Conservation (phyloP, 2,797 vertebrate species). For the Dryobates pubescens region DNA sequence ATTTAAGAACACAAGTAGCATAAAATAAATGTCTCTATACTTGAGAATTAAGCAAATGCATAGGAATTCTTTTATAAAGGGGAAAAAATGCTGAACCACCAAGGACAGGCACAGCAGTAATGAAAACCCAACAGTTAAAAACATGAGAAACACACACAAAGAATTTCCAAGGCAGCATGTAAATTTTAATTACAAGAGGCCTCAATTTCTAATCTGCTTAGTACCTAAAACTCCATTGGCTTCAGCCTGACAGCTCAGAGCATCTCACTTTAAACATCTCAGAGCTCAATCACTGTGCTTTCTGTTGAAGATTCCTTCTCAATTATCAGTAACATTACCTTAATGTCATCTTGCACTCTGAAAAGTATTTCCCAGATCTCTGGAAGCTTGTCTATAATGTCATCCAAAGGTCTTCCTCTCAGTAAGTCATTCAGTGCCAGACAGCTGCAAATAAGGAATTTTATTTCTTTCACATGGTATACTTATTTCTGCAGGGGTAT, state of each 20-base stretch:
- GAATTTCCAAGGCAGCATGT: neutral
- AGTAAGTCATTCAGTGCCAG: slow-evolving; percentile 94
- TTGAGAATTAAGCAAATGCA: neutral
- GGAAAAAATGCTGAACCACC: neutral
- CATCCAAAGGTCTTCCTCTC: slow-evolving; percentile 91
- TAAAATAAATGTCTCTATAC: neutral
- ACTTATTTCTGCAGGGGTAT: neutral
- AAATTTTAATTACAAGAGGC: neutral
- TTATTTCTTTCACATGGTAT: neutral
- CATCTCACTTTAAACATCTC: neutral
- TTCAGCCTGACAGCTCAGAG: neutral
- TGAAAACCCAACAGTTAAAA: neutral
- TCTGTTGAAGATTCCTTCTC: neutral
- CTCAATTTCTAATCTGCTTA: neutral
- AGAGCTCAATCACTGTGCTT: neutral
- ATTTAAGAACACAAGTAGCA: neutral
- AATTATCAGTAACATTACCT: slow-evolving; percentile 78
- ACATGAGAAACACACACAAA: neutral
- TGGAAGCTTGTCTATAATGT: slow-evolving; percentile 90
- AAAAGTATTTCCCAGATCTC: slow-evolving; percentile 98
- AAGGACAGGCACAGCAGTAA: neutral
- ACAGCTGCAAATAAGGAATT: slow-evolving; percentile 83
- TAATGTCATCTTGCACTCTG: slow-evolving; percentile 98
- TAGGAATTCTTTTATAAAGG: neutral
- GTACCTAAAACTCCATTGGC: neutral